Conservation (phyloP, 2,888 invertebrate genomes). For the Branchellion lobata region DNA sequence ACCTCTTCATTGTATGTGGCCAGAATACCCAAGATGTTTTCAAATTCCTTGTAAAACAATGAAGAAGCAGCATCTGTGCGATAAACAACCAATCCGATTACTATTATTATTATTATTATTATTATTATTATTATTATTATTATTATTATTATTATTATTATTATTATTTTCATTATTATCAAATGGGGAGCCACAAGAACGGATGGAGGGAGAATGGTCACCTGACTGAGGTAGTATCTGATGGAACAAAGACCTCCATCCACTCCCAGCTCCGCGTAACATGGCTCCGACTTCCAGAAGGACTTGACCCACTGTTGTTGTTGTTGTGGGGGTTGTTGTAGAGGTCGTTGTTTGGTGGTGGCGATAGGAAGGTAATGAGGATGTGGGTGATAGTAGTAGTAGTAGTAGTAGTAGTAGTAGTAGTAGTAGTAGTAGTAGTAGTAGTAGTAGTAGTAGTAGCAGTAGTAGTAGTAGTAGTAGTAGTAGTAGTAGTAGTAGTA, state of each 20-base stretch:
- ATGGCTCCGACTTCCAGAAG: conserved; percentile 62
- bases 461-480: not conserved
- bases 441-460: not conserved
- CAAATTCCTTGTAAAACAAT: no score
- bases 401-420: not conserved
- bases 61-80: no score
- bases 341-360: not conserved
- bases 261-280: conserved; percentile 62
- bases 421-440: not conserved
- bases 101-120: no score
- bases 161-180: no score
- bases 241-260: conserved; percentile 63
- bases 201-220: no score
- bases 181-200: no score
- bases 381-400: not conserved
- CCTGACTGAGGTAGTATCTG: conserved; percentile 49
- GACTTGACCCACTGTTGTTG: conserved; percentile 59
- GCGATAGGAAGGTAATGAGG: not conserved
- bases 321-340: not conserved
- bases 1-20: no score
- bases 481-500: not conserved
- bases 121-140: no score
- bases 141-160: no score
- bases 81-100: no score
- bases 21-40: no score